phyloP scores from a whole-genome alignment of 2,113 vertebrate genomes.

The Cinclus mexicanus region DNA sequence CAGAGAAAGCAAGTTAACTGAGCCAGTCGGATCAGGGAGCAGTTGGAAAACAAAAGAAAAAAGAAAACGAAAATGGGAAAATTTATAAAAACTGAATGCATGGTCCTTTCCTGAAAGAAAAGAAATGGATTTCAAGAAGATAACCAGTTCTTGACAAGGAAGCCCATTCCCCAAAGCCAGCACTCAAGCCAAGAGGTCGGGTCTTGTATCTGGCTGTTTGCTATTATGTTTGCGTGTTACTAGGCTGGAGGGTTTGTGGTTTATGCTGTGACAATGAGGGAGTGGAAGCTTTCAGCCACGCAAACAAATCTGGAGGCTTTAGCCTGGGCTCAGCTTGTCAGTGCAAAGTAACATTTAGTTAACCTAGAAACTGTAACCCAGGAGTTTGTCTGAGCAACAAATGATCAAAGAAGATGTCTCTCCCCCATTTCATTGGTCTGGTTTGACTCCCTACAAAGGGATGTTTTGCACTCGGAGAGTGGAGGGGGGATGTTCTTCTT shows the following conservation, averaged over 20 bases:
- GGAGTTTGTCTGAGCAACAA: constrained; percentile 2
- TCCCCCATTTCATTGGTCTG: not conserved
- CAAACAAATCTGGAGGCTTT: not conserved
- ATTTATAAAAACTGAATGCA: not conserved
- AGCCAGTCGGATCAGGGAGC: not conserved
- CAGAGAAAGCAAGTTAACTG: not conserved
- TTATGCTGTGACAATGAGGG: not conserved
- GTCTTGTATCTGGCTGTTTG: not conserved
- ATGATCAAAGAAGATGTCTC: constrained; percentile 4
- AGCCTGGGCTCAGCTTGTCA: not conserved
- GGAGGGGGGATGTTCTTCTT: not conserved
- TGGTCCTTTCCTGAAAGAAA: not conserved
- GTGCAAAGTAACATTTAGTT: constrained; percentile 3
- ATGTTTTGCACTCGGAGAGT: not conserved
- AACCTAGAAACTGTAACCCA: constrained; percentile 4
- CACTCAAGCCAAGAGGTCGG: not conserved
- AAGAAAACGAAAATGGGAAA: not conserved
- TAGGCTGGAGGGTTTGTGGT: not conserved
- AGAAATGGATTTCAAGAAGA: not conserved
- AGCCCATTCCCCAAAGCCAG: not conserved
- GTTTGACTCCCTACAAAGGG: constrained; percentile 4
- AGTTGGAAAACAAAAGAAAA: not conserved
- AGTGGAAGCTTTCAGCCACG: not conserved
- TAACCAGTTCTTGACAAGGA: not conserved
- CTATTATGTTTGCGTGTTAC: not conserved